Evolutionary conservation across 2,888 invertebrate genomes (phyloP), one percentile per base, ranked within the genome.

Genomic region (Exocentrus adspersus): DNA sequence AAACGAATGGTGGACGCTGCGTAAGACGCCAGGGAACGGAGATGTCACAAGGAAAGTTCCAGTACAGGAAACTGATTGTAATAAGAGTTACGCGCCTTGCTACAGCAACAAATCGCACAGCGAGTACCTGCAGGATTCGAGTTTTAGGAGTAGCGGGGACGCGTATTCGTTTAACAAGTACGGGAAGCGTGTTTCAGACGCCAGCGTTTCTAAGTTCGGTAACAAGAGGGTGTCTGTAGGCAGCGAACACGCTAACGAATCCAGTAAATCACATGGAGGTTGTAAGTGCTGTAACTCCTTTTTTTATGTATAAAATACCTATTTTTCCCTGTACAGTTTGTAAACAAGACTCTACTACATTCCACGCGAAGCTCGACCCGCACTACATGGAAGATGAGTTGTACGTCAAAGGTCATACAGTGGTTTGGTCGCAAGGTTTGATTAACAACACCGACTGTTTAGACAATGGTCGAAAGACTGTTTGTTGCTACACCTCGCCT

Each of bases 331-430:
- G n/a, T n/a, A n/a, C n/a, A n/a, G n/a, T n/a, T n/a, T n/a, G n/a
- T n/a, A n/a, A n/a, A n/a, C n/a, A n/a, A n/a, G 58, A 60, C 9
- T 32, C 32, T 28, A 37, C 61, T 14, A 51, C 21, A 43, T 66
- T 70, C 32, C 48, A 30, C 45, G 68, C 70, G 9, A 75, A 72
- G 67, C 41, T 66, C 19, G 65, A 70, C 52, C 65, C 70, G 70
- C 79, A 83, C 52, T 82, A 75, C 86, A 88, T 79, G 73, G 95
- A 95, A 81, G 95, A 96, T 79, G 97, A 97, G 79, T 83, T 97
- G 56, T 97, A 95, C 85, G 88, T 93, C 1, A 91, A 90, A 74
- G 94, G 92, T 1, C 89, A 92, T 77, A 92, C 93, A 14, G 95
- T 93, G 2, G 88, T 96, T 28, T 94, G 93, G 92, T 91, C 89